Evolutionary conservation across 2,888 invertebrate species (phyloP).

Genomic region (Drosophila algonquin): DNA sequence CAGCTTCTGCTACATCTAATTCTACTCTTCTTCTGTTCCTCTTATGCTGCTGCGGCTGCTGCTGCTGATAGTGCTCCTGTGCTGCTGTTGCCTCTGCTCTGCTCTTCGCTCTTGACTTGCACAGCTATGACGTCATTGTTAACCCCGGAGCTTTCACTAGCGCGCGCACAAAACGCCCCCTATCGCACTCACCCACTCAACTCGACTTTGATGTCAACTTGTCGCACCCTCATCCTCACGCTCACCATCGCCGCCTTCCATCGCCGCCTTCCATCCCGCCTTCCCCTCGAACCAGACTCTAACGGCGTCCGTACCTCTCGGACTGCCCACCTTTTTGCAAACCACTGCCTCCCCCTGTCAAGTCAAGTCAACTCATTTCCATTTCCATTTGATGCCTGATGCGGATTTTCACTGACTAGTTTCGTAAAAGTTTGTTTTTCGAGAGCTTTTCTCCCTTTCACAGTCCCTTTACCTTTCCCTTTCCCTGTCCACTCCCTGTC

Average conservation of each 20-base stretch:
- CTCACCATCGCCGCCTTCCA: no score
- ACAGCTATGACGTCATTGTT: constrained; percentile 74
- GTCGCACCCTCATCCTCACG: not conserved
- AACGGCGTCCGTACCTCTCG: not conserved
- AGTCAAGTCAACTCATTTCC: constrained; percentile 72
- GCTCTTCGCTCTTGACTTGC: constrained; percentile 33
- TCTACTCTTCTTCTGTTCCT: not conserved
- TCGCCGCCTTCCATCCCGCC: no score
- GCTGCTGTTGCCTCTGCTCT: not conserved
- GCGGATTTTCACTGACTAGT: constrained; percentile 60
- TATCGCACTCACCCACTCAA: constrained; percentile 16
- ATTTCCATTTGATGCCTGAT: constrained; percentile 67
- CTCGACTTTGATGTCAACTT: constrained; percentile 27
- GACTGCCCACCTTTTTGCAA: constrained; percentile 21
- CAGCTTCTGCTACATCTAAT: not conserved
- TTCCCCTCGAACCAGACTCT: not conserved
- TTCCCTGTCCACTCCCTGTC: no score
- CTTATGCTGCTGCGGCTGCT: not conserved
- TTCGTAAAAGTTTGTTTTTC: constrained; percentile 54
- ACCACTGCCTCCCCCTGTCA: constrained; percentile 55
- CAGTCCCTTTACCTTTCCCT: no score
- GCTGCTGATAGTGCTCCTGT: not conserved
- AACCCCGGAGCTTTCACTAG: constrained; percentile 70
- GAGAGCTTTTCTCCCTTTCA: constrained; percentile 61
- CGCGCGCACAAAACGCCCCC: constrained; percentile 23